Evolutionary conservation across 2,113 vertebrate genomes (phyloP).

Genomic region (Pluvialis apricaria): DNA sequence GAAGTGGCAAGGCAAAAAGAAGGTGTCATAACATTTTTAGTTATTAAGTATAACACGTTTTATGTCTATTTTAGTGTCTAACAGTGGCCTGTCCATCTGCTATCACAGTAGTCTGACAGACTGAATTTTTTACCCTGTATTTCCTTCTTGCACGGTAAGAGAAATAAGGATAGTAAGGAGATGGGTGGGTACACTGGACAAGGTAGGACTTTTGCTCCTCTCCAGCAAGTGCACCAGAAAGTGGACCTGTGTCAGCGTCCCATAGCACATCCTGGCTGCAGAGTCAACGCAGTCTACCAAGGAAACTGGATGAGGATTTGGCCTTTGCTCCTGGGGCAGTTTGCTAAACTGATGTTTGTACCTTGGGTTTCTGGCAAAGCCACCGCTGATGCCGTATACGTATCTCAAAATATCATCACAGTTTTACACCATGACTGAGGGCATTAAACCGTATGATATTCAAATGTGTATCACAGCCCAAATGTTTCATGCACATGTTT

Average conservation of each 20-base stretch:
- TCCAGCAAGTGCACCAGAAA: background rate
- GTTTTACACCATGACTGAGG: accelerated
- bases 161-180: background rate
- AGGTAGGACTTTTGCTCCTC: background rate
- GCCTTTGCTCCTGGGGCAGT: background rate
- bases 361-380: background rate
- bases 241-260: accelerated
- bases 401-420: background rate
- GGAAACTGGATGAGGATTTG: background rate
- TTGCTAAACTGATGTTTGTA: background rate
- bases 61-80: background rate
- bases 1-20: background rate
- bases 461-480: background rate
- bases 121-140: background rate
- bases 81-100: background rate
- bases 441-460: background rate
- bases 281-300: background rate
- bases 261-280: background rate
- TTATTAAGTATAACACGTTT: background rate
- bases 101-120: background rate
- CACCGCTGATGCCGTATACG: background rate
- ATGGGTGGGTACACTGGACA: background rate
- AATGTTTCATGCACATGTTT: background rate
- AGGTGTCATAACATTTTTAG: background rate
- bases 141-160: background rate